These are phyloP conservation scores for Papilio gigon DNA, from an alignment of 2,888 invertebrate genomes.

Conservation along the genomic window DNA sequence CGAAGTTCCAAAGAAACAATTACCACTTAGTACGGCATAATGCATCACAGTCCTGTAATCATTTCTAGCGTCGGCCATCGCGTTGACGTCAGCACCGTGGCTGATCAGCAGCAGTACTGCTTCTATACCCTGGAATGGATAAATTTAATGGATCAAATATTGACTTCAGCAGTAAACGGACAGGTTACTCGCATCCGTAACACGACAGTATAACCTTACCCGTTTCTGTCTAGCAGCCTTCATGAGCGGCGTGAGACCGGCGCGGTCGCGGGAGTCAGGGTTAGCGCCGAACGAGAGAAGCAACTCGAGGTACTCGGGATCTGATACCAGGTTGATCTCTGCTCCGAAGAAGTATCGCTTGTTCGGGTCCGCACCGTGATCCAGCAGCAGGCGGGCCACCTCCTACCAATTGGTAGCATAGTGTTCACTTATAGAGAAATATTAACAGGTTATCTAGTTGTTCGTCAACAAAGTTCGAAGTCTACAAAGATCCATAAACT, in stretches of 20 bases:
- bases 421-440: not conserved
- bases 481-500: too few species aligned
- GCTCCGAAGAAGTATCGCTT: constrained; percentile 95
- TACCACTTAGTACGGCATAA: constrained; percentile 92
- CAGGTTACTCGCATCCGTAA: not conserved
- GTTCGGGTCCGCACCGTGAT: constrained; percentile 94
- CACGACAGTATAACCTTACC: constrained; percentile 64
- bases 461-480: too few species aligned
- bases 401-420: constrained; percentile 63
- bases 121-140: constrained; percentile 84
- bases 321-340: constrained; percentile 93
- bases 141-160: not conserved
- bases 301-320: constrained; percentile 90
- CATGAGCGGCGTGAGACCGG: constrained; percentile 95
- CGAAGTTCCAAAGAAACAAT: too few species aligned
- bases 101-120: constrained; percentile 89
- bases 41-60: constrained; percentile 94
- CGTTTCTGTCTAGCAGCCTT: constrained; percentile 91
- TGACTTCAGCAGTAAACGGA: not conserved
- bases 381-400: constrained; percentile 87
- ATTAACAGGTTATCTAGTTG: too few species aligned
- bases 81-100: constrained; percentile 93
- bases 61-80: constrained; percentile 91
- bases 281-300: constrained; percentile 93
- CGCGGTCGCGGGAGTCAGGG: constrained; percentile 92